Base-by-base conservation (phyloP, 2,113 vertebrate species). In the Machaerirhynchus nigripectus region DNA sequence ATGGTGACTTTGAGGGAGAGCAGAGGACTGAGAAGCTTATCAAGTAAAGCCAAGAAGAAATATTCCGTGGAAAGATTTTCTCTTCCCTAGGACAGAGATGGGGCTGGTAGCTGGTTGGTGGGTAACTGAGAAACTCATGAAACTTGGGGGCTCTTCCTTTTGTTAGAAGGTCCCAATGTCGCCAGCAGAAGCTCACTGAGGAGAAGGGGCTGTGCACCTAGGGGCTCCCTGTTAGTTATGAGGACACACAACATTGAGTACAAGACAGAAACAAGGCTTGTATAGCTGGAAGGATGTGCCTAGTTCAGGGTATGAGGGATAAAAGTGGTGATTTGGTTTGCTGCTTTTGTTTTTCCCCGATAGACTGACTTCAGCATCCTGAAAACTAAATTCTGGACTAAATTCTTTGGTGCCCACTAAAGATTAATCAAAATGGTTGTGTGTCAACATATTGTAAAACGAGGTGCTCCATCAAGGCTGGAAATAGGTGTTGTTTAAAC, bases 401-500 rank as follows among this genome's bases (percentile, higher is more conserved):
- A 1, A 3, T 50, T 93, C 40, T 86, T 65, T 39, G 12, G 33
- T 88, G 30, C 33, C 63, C 4, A 0, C 50, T 52, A 59, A 85
- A 68, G 64, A 55, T 70, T 79, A 93, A 80, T 94, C 87, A 80
- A 64, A 47, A 37, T 81, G 27, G 13, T 90, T 90, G 68, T 68
- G 82, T 88, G 93, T 80, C 68, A 92, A 14, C n/a, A 37, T 75
- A 42, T 46, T 85, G 57, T 39, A 86, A 88, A 91, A 56, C 33
- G 15, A 92, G 19, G 22, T 84, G 35, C 40, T 90, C 55, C 47
- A 90, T 63, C 75, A 81, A 67, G 82, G 70, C 75, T 85, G 42
- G 55, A 77, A 87, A 26, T 57, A 65, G 50, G 44, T 90, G 21
- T 56, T 89, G 60, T 91, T 89, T 86, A 70, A 96, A 93, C 55